Evolutionary conservation across 2,797 vertebrate genomes (phyloP), one percentile per base, ranked within the genome.

Genomic region (Neomorphus geoffroyi): DNA sequence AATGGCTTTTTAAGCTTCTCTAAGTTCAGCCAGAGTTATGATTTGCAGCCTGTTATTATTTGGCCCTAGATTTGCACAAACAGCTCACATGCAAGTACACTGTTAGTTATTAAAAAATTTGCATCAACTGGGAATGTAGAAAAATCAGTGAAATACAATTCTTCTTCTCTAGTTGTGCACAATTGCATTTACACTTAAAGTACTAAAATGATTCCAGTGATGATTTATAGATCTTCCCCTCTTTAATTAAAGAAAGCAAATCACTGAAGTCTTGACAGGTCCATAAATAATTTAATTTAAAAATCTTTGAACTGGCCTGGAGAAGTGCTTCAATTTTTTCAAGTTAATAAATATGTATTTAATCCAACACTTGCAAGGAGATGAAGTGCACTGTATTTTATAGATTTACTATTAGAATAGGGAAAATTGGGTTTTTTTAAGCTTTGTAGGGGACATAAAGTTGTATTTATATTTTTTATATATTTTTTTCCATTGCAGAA

Each of bases 221-320:
- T 2, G 2, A 67, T 60, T 86, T 90, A 43, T 54, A 48, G 46
- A 83, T 57, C 27, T 60, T 61, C 18, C 75, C 12, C 46, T 75
- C 90, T 61, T 14, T 74, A 78, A 35, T 37, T 69, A 72, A 94
- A 93, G 54, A 79, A 74, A 80, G 18, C 9, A 71, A 93, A 92
- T 50, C n/a, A 53, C 43, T 78, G 46, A 80, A 37, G 39, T 58
- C 73, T 69, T 50, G 35, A 75, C 39, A 74, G 46, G 60, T 6
- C 33, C 8, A 53, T 75, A 71, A 80, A 92, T 83, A 62, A 83
- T 78, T 81, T 33, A 46, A 60, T 69, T 61, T 71, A 56, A 82
- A 80, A 71, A 78, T 82, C 48, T 48, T 9, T 92, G 53, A 74
- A 41, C 53, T 91, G 71, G 6, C 73, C 50, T 86, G 73, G 53